Conservation (phyloP, 2,113 vertebrate species). For the Baryphthengus martii region DNA sequence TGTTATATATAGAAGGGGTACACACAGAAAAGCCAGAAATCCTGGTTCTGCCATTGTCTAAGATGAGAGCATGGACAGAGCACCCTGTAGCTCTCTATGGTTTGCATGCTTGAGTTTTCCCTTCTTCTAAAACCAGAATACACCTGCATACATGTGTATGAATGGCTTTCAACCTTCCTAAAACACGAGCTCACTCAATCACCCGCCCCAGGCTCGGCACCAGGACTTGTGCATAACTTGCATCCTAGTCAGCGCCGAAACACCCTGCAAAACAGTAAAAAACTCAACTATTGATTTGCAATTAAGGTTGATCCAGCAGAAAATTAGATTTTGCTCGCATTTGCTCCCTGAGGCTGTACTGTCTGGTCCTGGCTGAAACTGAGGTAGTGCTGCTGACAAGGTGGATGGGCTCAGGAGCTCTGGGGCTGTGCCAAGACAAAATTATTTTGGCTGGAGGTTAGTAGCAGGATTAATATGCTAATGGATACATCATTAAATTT, state of each 20-base stretch:
- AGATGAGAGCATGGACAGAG: background rate
- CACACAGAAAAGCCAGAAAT: background rate
- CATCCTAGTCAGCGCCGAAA: background rate
- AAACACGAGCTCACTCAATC: background rate
- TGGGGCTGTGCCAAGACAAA: background rate
- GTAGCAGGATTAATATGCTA: background rate
- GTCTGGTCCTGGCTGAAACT: background rate
- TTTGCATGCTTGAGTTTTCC: background rate
- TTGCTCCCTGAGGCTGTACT: background rate
- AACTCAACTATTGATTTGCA: background rate
- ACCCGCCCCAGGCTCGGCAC: background rate
- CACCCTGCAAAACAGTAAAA: background rate
- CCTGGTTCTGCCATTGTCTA: background rate
- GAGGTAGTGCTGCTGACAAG: background rate
- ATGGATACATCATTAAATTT: background rate
- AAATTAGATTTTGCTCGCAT: background rate
- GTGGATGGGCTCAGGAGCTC: background rate
- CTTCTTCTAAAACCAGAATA: background rate
- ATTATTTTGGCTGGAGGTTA: background rate
- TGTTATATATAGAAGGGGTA: background rate
- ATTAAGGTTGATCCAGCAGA: background rate
- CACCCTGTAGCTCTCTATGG: background rate
- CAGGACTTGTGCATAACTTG: background rate
- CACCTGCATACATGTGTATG: fast-evolving
- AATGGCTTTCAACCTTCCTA: background rate